Conservation (phyloP, 2,888 invertebrate species). For the Parasteatoda lunata region DNA sequence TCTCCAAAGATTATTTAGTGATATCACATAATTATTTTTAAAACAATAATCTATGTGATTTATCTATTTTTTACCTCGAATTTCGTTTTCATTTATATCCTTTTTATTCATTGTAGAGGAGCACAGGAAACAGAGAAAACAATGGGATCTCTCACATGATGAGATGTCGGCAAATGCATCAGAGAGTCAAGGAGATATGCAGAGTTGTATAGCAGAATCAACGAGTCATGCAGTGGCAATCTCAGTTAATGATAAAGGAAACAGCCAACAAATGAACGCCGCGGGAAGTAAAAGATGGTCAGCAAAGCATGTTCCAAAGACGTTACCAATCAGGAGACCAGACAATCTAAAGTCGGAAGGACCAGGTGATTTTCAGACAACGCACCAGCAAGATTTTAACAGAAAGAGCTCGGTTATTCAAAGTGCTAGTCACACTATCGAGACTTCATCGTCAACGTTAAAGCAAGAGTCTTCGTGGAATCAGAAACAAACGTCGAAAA, state of each 20-base stretch:
- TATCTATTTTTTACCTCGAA: no score
- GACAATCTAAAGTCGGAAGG: slow-evolving; percentile 69
- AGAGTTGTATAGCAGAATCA: slow-evolving; percentile 14
- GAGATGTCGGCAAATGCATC: not conserved
- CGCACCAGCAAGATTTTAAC: slow-evolving; percentile 44
- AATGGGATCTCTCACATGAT: slow-evolving; percentile 52
- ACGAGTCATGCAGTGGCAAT: slow-evolving; percentile 12
- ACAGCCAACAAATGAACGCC: slow-evolving; percentile 10
- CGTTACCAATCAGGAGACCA: slow-evolving; percentile 42
- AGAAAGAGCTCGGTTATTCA: slow-evolving; percentile 13
- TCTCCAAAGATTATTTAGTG: no score
- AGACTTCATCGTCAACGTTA: not conserved
- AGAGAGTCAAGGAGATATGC: slow-evolving; percentile 21
- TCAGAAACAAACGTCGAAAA: slow-evolving; percentile 41
- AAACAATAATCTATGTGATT: no score
- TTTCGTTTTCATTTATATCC: not conserved
- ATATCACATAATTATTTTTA: no score
- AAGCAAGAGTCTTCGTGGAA: slow-evolving; percentile 43
- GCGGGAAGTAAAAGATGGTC: slow-evolving; percentile 15
- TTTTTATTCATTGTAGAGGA: slow-evolving; percentile 20
- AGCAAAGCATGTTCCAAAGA: slow-evolving; percentile 54
- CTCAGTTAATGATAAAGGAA: slow-evolving; percentile 41
- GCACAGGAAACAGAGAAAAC: slow-evolving; percentile 50
- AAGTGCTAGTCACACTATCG: not conserved
- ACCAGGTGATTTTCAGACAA: slow-evolving; percentile 62